These are phyloP conservation scores for Phylloscopus trochilus DNA, from an alignment of 2,113 vertebrate species.

Conservation along the genomic window DNA sequence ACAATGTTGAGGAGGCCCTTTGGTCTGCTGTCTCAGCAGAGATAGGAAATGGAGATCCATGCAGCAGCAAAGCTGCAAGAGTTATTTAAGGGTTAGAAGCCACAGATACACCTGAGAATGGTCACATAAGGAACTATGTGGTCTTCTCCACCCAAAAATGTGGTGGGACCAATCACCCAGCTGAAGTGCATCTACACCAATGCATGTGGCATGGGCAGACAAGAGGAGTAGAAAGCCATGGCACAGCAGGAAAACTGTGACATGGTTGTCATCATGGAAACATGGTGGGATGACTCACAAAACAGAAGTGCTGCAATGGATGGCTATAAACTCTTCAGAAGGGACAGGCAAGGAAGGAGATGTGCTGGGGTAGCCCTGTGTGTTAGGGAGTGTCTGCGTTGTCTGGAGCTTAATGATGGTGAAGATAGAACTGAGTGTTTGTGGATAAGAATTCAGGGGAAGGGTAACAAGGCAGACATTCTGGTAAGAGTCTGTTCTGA, in stretches of 20 bases:
- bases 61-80: background rate
- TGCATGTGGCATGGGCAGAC: accelerated
- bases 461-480: background rate
- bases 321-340: background rate
- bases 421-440: background rate
- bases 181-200: background rate
- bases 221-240: background rate
- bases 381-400: background rate
- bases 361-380: accelerated
- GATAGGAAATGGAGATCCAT: background rate
- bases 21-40: background rate
- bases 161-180: no score
- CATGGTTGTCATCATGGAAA: background rate
- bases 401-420: background rate
- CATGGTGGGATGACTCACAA: background rate
- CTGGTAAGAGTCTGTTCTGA: background rate
- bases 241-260: background rate
- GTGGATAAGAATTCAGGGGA: background rate
- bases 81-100: background rate
- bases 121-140: background rate
- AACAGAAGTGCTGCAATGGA: background rate
- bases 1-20: background rate
- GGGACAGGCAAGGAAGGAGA: background rate
- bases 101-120: background rate
- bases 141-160: background rate